These are phyloP conservation scores for Gymnocheta viridis DNA, from an alignment of 2,888 invertebrate species.

Conservation along the genomic window DNA sequence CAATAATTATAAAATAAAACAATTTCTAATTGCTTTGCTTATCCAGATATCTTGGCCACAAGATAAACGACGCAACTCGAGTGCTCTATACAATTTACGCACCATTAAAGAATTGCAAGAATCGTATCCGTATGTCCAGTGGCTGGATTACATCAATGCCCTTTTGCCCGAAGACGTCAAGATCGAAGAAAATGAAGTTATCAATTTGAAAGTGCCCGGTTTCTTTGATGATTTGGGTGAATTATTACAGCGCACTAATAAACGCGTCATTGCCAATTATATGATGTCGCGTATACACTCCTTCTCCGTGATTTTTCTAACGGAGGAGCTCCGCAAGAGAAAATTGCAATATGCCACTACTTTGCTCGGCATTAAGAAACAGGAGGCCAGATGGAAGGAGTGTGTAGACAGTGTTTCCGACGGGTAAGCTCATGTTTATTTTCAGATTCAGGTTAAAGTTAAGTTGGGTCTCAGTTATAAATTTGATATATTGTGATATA, in stretches of 20 bases:
- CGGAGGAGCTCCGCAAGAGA: conserved; percentile 88
- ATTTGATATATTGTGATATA: no score
- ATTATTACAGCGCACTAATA: conserved; percentile 84
- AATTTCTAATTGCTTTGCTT: background rate
- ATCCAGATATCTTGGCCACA: conserved; percentile 90
- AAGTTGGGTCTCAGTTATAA: no score
- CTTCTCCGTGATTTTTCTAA: conserved; percentile 90
- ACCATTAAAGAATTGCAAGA: conserved; percentile 88
- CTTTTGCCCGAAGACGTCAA: conserved; percentile 86
- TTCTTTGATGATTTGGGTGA: conserved; percentile 89
- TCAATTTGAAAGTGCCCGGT: conserved; percentile 92
- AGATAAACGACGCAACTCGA: conserved; percentile 94
- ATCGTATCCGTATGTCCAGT: conserved; percentile 85
- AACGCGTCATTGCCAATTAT: conserved; percentile 91
- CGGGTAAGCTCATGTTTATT: no score
- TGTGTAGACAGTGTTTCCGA: conserved; percentile 91
- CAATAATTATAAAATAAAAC: conserved; percentile 83
- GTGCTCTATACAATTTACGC: conserved; percentile 94
- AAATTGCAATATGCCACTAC: conserved; percentile 91
- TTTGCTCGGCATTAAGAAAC: conserved; percentile 91
- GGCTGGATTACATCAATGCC: conserved; percentile 90
- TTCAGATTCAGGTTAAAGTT: no score
- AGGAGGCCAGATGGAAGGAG: conserved; percentile 95
- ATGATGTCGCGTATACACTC: conserved; percentile 95
- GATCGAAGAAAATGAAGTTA: conserved; percentile 87